A percentile compares a stretch with the other conserved stretches of the same genome.
phyloP scores from a whole-genome alignment of 2,113 vertebrate species.

The Oncorhynchus kisutch region DNA sequence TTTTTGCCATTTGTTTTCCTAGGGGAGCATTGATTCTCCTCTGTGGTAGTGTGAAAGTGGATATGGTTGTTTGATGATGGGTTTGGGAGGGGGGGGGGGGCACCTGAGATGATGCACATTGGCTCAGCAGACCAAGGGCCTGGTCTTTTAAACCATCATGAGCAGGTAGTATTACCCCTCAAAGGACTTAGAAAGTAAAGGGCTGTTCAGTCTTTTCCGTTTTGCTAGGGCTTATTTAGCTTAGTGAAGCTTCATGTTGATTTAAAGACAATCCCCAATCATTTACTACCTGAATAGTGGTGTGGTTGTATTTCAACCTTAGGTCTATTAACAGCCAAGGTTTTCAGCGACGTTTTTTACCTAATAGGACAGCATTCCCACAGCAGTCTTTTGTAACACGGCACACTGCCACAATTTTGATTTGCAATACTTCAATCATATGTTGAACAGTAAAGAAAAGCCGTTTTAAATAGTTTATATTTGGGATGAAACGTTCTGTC shows the following conservation, averaged over 20 bases:
- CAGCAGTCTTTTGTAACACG: not conserved
- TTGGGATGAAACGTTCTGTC: conserved; percentile 22
- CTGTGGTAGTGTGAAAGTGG: conserved; percentile 11
- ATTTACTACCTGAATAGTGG: no score
- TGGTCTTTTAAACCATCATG: not conserved
- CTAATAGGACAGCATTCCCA: not conserved
- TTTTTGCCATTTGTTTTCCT: conserved; percentile 11
- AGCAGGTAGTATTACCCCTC: not conserved
- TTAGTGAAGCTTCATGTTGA: no score
- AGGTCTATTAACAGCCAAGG: no score
- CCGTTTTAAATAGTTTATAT: not conserved
- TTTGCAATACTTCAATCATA: conserved; percentile 1
- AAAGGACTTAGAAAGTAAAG: no score
- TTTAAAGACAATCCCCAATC: no score
- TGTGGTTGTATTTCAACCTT: no score
- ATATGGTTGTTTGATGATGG: conserved; percentile 18
- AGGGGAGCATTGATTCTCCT: conserved; percentile 10
- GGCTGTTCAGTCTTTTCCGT: not conserved
- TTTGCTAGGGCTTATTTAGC: no score
- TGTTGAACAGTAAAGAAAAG: not conserved
- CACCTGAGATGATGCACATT: not conserved
- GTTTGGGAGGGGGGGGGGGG: not conserved
- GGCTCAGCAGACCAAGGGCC: not conserved
- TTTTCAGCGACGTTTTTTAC: no score
- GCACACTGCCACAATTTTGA: not conserved